Conservation (phyloP, 2,888 invertebrate species). For the Agonopterix arenella region DNA sequence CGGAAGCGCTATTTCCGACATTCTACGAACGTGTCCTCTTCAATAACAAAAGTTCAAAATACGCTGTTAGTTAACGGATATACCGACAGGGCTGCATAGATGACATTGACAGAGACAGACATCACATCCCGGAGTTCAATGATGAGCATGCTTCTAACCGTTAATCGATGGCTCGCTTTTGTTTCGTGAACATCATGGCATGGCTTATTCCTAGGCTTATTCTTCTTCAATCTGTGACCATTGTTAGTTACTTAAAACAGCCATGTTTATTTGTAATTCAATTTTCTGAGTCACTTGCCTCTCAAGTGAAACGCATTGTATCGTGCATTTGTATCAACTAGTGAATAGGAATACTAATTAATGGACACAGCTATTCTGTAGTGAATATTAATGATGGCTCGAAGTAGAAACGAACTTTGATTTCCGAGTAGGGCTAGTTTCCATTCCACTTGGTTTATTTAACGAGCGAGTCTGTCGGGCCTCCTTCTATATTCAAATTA, state of each 20-base stretch:
- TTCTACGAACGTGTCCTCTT: constrained; percentile 54
- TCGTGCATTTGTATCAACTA: not conserved
- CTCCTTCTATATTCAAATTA: constrained; percentile 57
- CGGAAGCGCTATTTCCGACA: constrained; percentile 69
- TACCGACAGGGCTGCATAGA: no score
- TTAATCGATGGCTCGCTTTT: no score
- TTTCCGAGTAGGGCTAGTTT: constrained; percentile 34
- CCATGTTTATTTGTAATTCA: no score
- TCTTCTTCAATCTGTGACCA: no score
- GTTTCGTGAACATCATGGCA: no score
- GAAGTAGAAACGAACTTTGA: constrained; percentile 16
- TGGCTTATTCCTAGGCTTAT: no score
- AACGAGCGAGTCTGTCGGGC: constrained; percentile 29
- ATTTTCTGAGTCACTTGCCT: no score
- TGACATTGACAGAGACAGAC: no score
- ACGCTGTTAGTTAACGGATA: not conserved
- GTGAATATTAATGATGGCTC: constrained; percentile 17
- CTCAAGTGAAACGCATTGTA: no score
- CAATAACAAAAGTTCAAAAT: constrained; percentile 28
- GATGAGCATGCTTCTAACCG: no score
- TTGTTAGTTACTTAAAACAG: no score
- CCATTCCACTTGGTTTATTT: constrained; percentile 31
- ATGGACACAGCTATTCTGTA: constrained; percentile 3
- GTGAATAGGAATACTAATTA: constrained; percentile 3
- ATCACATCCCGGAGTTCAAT: no score